Evolutionary conservation across 2,888 invertebrate species (phyloP).

Genomic region (Tenthredo livida): DNA sequence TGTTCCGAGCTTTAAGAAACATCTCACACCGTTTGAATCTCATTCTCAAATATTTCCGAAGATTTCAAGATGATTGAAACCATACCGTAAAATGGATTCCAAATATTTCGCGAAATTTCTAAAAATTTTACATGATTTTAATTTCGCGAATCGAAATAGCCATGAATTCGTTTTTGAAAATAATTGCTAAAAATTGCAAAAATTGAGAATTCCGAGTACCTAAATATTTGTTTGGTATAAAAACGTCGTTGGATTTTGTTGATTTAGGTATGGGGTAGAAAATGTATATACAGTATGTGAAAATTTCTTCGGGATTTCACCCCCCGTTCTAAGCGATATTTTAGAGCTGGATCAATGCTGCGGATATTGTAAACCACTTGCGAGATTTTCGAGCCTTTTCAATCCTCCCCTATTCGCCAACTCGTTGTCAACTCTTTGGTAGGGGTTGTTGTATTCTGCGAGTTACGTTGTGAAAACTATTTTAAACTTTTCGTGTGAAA

Average conservation of each 20-base stretch:
- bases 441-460: not conserved
- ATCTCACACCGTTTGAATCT: too few relatives aligned
- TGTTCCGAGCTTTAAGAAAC: too few relatives aligned
- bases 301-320: not conserved
- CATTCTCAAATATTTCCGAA: too few relatives aligned
- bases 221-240: not conserved
- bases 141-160: too few relatives aligned
- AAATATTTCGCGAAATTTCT: not conserved
- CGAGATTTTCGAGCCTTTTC: not conserved
- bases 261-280: not conserved
- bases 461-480: not conserved
- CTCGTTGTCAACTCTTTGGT: not conserved
- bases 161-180: not conserved
- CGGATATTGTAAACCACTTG: constrained; percentile 6
- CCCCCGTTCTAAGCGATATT: not conserved
- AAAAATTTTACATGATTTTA: too few relatives aligned
- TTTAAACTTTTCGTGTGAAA: not conserved
- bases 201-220: not conserved
- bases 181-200: not conserved
- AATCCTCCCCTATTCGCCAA: not conserved
- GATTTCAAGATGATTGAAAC: too few relatives aligned
- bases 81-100: not conserved
- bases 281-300: not conserved
- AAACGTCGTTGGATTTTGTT: not conserved
- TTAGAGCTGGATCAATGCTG: not conserved